Percentiles rank a stretch among this genome's conserved stretches.
phyloP scores from a whole-genome alignment of 2,113 vertebrate genomes.

The Hyperoodon ampullatus region DNA sequence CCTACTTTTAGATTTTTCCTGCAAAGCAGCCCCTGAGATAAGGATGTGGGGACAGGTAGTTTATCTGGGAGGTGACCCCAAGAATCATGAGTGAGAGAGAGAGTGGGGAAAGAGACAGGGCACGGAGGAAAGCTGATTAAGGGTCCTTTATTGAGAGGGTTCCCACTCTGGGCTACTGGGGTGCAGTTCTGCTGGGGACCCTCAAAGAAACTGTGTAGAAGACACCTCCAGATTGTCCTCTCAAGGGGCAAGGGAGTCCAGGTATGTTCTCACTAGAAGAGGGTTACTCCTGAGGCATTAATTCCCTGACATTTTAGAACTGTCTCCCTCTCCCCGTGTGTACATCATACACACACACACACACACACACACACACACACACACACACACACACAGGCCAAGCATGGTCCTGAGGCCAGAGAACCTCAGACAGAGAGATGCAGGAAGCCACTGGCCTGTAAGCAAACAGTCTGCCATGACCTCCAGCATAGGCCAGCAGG shows the following conservation, averaged over 20 bases:
- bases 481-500: neutral
- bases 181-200: neutral
- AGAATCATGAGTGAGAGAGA: neutral
- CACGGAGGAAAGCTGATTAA: neutral
- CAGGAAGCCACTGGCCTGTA: slow-evolving; percentile 25
- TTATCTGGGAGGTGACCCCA: neutral
- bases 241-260: neutral
- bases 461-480: slow-evolving; percentile 12
- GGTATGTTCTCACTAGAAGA: neutral
- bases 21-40: neutral
- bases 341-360: neutral
- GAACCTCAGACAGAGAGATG: neutral
- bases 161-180: neutral
- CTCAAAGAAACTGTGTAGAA: neutral
- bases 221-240: neutral
- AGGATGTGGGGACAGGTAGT: neutral
- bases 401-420: neutral
- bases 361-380: neutral
- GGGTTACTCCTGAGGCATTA: neutral
- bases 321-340: neutral
- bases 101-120: neutral
- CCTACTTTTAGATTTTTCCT: neutral
- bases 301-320: neutral
- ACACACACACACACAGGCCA: neutral
- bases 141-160: neutral